phyloP scores from a whole-genome alignment of 2,113 vertebrate species.

The Ictalurus punctatus region DNA sequence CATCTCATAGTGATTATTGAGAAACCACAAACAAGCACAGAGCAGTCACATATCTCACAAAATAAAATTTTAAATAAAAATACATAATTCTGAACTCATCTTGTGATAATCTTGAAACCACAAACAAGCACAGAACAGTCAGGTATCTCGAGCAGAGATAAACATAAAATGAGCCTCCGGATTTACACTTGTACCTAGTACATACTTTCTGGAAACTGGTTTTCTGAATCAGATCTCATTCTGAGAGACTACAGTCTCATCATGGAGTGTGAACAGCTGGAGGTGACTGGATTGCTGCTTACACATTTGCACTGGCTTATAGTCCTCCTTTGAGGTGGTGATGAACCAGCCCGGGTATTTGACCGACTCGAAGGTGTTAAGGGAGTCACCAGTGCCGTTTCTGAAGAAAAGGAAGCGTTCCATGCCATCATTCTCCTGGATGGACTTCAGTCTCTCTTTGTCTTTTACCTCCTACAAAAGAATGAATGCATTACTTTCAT shows the following conservation, averaged over 20 bases:
- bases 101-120: background rate
- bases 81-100: background rate
- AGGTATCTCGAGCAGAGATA: background rate
- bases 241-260: background rate
- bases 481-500: background rate
- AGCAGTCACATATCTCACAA: background rate
- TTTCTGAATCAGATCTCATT: background rate
- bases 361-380: constrained; percentile 63
- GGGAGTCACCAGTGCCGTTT: fast-evolving
- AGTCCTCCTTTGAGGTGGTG: constrained; percentile 44
- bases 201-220: constrained; percentile 47
- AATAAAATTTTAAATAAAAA: constrained; percentile 1
- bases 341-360: constrained; percentile 65
- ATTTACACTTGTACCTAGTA: constrained; percentile 50
- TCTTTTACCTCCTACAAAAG: constrained; percentile 49
- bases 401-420: constrained; percentile 65
- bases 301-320: constrained; percentile 58
- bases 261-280: constrained; percentile 44
- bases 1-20: background rate
- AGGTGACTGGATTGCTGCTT: fast-evolving
- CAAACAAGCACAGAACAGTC: background rate
- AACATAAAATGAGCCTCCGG: background rate
- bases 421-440: constrained; percentile 9
- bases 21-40: background rate
- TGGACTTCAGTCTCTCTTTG: background rate